Evolutionary conservation across 2,888 invertebrate species (phyloP).

Genomic region (Euclidia mi): DNA sequence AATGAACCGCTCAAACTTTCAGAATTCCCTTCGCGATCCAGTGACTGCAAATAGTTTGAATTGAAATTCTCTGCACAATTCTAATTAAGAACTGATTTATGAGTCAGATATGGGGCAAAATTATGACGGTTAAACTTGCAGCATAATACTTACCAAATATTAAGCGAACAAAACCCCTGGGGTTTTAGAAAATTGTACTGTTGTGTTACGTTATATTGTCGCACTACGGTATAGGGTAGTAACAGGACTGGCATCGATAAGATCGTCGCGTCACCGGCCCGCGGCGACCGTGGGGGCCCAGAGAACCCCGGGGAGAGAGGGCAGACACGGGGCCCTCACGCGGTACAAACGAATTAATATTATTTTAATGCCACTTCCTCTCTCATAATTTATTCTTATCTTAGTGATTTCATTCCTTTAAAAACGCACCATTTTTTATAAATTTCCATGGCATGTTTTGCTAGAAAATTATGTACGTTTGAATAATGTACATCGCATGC

Average conservation of each 20-base stretch:
- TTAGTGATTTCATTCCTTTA: constrained; percentile 50
- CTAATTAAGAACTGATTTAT: constrained; percentile 1
- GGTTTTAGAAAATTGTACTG: constrained; percentile 13
- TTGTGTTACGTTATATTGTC: constrained; percentile 9
- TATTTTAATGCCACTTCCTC: constrained; percentile 76
- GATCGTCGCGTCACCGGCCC: constrained; percentile 40
- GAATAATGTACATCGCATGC: constrained; percentile 47
- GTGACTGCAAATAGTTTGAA: constrained; percentile 7
- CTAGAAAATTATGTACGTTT: constrained; percentile 44
- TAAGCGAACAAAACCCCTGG: background rate
- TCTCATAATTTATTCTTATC: constrained; percentile 84
- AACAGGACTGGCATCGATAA: constrained; percentile 40
- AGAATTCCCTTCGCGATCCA: background rate
- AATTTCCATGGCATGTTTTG: constrained; percentile 51
- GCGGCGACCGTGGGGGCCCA: constrained; percentile 1
- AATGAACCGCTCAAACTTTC: constrained; percentile 4
- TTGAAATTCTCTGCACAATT: background rate
- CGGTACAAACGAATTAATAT: constrained; percentile 71
- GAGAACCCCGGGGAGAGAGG: constrained; percentile 16
- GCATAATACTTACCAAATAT: background rate
- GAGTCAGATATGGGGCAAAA: background rate
- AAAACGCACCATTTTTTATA: constrained; percentile 52
- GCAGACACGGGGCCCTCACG: constrained; percentile 37
- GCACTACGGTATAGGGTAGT: constrained; percentile 18
- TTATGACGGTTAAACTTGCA: background rate